Conservation (phyloP, 2,113 vertebrate genomes). For the Varanus salvator region DNA sequence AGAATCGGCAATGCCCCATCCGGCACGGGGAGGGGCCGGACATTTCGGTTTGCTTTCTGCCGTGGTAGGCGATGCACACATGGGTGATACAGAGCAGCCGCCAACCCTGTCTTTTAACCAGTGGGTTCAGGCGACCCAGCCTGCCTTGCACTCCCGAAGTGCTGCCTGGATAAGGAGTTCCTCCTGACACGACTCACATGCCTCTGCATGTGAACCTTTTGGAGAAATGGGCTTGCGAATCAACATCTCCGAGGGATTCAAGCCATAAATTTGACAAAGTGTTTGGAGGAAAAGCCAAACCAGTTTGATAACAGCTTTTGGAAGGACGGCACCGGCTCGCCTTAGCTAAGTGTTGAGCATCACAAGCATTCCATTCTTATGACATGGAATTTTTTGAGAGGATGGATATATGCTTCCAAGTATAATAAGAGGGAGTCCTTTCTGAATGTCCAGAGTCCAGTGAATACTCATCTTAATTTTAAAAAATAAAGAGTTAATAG, state of each 20-base stretch:
- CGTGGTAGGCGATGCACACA: background rate
- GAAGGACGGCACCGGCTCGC: background rate
- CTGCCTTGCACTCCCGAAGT: background rate
- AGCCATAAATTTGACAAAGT: background rate
- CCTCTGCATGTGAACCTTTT: background rate
- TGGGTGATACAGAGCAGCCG: background rate
- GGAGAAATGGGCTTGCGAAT: constrained; percentile 1
- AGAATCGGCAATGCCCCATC: background rate
- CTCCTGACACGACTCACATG: background rate
- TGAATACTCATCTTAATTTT: constrained; percentile 19
- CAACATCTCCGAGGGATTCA: background rate
- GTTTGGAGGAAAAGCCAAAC: constrained; percentile 11
- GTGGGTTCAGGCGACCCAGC: background rate
- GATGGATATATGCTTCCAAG: background rate
- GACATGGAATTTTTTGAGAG: background rate
- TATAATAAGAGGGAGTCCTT: constrained; percentile 23
- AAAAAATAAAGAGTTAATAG: constrained; percentile 22
- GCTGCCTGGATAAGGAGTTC: background rate
- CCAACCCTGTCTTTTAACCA: background rate
- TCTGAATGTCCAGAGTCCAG: constrained; percentile 40
- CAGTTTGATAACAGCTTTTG: constrained; percentile 26
- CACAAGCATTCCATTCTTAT: constrained; percentile 45
- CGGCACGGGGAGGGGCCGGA: too few species aligned
- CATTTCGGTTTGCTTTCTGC: background rate
- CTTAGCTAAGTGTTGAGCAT: constrained; percentile 18